Percentiles rank a stretch among this genome's conserved stretches.
These are phyloP conservation scores for Sepiola atlantica DNA, from an alignment of 2,888 invertebrate genomes.

Conservation along the genomic window DNA sequence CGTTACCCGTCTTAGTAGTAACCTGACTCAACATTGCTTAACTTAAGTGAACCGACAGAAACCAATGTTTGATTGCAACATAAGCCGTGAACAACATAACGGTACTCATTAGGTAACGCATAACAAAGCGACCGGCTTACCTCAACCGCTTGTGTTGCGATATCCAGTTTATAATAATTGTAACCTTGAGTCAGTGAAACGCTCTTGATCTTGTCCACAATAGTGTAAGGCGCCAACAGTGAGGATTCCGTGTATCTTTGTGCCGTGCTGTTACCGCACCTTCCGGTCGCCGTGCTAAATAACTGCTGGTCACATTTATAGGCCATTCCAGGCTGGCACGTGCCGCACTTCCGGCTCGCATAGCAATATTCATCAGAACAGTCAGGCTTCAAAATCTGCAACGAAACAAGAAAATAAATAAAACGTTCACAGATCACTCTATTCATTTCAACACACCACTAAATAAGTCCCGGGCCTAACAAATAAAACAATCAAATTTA, in stretches of 20 bases:
- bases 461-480: too few species aligned
- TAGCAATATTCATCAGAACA: not conserved
- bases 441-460: too few species aligned
- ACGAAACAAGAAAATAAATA: not conserved
- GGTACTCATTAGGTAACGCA: too few species aligned
- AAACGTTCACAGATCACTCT: not conserved
- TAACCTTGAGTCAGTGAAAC: conserved; percentile 52
- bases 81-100: too few species aligned
- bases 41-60: too few species aligned
- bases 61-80: too few species aligned
- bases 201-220: not conserved
- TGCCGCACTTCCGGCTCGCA: not conserved
- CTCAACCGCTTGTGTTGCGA: not conserved
- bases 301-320: not conserved
- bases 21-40: too few species aligned
- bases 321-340: conserved; percentile 23
- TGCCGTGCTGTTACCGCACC: not conserved
- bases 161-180: conserved; percentile 50
- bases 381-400: not conserved
- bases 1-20: too few species aligned
- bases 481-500: too few species aligned
- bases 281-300: not conserved
- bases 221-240: too few species aligned
- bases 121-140: not conserved
- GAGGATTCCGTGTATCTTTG: conserved; percentile 48